Base-by-base conservation (phyloP, 2,888 invertebrate species). In the Ophion slaviceki region DNA sequence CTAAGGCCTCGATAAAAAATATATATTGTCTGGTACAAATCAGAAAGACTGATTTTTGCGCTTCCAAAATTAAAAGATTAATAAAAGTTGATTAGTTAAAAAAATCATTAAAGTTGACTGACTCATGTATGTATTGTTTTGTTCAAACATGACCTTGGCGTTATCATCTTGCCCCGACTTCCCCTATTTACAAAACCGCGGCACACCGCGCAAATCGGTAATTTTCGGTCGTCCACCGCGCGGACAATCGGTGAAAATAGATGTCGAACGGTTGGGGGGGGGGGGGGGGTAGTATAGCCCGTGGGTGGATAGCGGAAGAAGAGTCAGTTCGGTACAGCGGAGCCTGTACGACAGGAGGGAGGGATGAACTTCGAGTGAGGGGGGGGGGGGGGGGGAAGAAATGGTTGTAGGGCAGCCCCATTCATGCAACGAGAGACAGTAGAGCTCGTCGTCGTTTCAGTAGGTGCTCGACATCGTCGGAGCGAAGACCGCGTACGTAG, bases 401-500 rank as follows among this genome's bases (percentile, higher is more conserved):
- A 76, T 53, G 76, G 62, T 82, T 72, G 82, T 67, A 80, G 85
- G 82, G 80, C 85, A 82, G 72, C 74, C 75, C 80, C 82, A 82
- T 82, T 82, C 80, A 86, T 80, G 82, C 66, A 77, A 77, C 76
- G 82, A 82, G 78, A 75, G 75, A 80, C 70, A 75, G 75, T 62
- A 62, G 76, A 82, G 85, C 76, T 72, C 79, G 76, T 67, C 81
- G 79, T 78, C 75, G 82, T 80, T 64, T 80, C 83, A 80, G 86
- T 83, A 77, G 83, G 80, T 83, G 83, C 67, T 86, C 79, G 82
- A 83, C 81, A 86, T 75, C 78, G 84, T 79, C 78, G 71, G 82
- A 86, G 86, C 80, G 82, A 84, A 84, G 85, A 84, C 81, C 77
- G 87, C 8, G 61, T 85, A 81, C 82, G 87, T 84, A 87, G 84